These are phyloP conservation scores for Acinonyx jubatus DNA, from an alignment of 2,113 vertebrate genomes.

Conservation along the genomic window DNA sequence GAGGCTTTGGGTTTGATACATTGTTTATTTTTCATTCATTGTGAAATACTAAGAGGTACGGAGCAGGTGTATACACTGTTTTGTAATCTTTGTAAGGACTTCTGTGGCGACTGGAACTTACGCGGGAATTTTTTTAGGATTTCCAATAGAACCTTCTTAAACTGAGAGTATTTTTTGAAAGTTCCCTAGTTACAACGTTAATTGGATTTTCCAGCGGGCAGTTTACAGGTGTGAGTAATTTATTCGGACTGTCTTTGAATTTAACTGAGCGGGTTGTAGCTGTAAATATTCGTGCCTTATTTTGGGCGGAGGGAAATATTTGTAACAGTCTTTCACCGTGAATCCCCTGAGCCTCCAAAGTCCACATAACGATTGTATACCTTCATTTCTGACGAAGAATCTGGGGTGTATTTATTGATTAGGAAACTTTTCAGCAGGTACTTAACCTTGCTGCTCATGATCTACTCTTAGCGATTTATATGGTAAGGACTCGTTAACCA, in stretches of 20 bases:
- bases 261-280: background rate
- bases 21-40: conserved; percentile 67
- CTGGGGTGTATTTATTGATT: background rate
- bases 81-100: background rate
- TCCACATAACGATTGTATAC: background rate
- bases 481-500: background rate
- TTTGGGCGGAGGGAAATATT: background rate
- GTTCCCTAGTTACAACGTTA: background rate
- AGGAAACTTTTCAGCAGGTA: conserved; percentile 55
- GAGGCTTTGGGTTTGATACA: background rate
- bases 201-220: background rate
- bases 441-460: background rate
- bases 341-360: background rate
- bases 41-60: background rate
- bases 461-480: background rate
- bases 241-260: background rate
- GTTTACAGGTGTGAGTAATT: conserved; percentile 73
- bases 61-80: conserved; percentile 34
- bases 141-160: background rate
- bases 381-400: conserved; percentile 30
- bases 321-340: background rate
- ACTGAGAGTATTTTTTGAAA: background rate
- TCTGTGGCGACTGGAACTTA: background rate
- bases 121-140: background rate
- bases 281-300: background rate